Conservation (phyloP, 2,113 vertebrate species). For the Siphamia tubifer region DNA sequence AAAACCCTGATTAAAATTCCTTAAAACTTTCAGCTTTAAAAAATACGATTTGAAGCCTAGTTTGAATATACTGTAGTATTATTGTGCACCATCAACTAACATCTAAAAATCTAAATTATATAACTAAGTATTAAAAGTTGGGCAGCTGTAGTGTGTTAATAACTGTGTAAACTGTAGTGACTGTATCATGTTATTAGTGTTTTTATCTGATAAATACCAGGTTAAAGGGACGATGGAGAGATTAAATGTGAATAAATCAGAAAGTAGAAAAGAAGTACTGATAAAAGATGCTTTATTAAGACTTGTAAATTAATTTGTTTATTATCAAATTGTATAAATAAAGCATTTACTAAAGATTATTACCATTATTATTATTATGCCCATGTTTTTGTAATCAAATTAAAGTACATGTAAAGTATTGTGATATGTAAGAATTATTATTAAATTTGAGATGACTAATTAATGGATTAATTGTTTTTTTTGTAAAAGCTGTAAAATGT, state of each 20-base stretch:
- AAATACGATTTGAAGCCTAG: conserved; percentile 97
- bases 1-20: conserved; percentile 99
- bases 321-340: conserved; percentile 91
- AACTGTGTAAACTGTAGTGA: conserved; percentile 93
- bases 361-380: too few relatives aligned
- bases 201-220: conserved; percentile 98
- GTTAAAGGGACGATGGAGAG: conserved; percentile 99
- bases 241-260: conserved; percentile 97
- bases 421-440: conserved; percentile 70
- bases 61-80: conserved; percentile 89
- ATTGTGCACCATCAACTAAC: conserved; percentile 98
- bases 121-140: conserved; percentile 98
- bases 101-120: conserved; percentile 99
- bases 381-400: conserved; percentile 62
- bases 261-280: conserved; percentile 89
- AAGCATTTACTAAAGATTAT: conserved; percentile 94
- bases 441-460: conserved; percentile 75
- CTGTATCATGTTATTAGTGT: conserved; percentile 96
- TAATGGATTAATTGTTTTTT: too few relatives aligned
- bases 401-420: conserved; percentile 69
- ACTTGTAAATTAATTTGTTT: conserved; percentile 78
- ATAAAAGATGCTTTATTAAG: conserved; percentile 90
- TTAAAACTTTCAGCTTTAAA: conserved; percentile 80
- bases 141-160: conserved; percentile 95
- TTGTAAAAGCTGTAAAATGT: conserved; percentile 85